These are phyloP conservation scores for Theretra japonica DNA, from an alignment of 2,888 invertebrate species.

Conservation along the genomic window DNA sequence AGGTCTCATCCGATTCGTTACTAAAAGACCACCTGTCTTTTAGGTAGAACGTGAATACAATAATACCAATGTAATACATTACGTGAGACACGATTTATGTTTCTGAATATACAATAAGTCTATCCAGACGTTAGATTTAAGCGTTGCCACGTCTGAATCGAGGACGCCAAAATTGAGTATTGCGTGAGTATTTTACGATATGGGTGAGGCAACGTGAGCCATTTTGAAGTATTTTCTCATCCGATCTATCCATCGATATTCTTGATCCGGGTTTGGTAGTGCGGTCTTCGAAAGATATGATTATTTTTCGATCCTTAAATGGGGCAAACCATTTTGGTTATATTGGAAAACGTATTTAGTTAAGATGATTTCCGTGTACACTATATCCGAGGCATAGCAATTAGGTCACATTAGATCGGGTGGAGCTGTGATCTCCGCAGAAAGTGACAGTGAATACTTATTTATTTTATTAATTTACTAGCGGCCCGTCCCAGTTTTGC, in stretches of 20 bases:
- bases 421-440: too few relatives aligned
- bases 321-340: too few relatives aligned
- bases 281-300: too few relatives aligned
- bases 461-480: too few relatives aligned
- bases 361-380: too few relatives aligned
- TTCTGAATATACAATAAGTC: slow-evolving; percentile 20
- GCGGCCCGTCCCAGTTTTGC: too few relatives aligned
- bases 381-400: too few relatives aligned
- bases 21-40: not conserved
- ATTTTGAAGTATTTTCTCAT: slow-evolving; percentile 12
- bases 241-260: not conserved
- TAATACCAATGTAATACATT: slow-evolving; percentile 5
- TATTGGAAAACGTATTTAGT: too few relatives aligned
- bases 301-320: too few relatives aligned
- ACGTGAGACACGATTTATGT: slow-evolving; percentile 9
- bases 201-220: not conserved
- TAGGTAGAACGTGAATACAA: not conserved
- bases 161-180: slow-evolving; percentile 13
- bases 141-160: slow-evolving; percentile 18
- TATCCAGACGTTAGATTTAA: slow-evolving; percentile 17
- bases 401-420: too few relatives aligned
- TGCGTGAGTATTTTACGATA: slow-evolving; percentile 11
- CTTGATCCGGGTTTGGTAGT: too few relatives aligned
- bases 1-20: not conserved
- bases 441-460: too few relatives aligned